Evolutionary conservation across 2,113 vertebrate species (phyloP).

Genomic region (Hiodon tergisus): DNA sequence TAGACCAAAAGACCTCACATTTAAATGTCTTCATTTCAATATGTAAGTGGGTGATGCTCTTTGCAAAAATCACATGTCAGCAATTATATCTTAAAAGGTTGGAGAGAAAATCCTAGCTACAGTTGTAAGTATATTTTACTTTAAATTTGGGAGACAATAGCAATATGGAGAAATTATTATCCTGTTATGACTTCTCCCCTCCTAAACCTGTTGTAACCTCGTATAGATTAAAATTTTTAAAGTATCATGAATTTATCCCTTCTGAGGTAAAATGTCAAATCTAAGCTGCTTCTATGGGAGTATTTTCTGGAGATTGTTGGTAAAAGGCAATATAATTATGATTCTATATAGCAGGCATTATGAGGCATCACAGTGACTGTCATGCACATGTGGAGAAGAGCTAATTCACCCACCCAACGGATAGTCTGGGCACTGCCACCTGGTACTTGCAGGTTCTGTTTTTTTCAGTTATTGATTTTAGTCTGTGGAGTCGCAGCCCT

Average conservation of each 20-base stretch:
- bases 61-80: conserved; percentile 24
- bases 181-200: background rate
- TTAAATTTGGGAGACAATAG: background rate
- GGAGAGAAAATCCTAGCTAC: conserved; percentile 1
- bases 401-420: background rate
- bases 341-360: background rate
- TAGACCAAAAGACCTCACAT: conserved; percentile 22
- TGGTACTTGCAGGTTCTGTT: background rate
- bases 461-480: conserved; percentile 8
- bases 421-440: background rate
- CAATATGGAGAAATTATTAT: background rate
- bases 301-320: background rate
- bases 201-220: background rate
- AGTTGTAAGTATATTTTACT: background rate
- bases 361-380: too few relatives aligned
- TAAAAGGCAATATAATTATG: background rate
- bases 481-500: background rate
- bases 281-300: background rate
- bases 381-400: too few relatives aligned
- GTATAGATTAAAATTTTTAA: background rate
- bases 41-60: conserved; percentile 21
- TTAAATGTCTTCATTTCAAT: conserved; percentile 25
- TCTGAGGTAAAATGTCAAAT: background rate
- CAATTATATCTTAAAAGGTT: background rate
- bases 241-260: background rate